phyloP scores from a whole-genome alignment of 2,797 vertebrate genomes.

The Notoglanidium macrostoma region DNA sequence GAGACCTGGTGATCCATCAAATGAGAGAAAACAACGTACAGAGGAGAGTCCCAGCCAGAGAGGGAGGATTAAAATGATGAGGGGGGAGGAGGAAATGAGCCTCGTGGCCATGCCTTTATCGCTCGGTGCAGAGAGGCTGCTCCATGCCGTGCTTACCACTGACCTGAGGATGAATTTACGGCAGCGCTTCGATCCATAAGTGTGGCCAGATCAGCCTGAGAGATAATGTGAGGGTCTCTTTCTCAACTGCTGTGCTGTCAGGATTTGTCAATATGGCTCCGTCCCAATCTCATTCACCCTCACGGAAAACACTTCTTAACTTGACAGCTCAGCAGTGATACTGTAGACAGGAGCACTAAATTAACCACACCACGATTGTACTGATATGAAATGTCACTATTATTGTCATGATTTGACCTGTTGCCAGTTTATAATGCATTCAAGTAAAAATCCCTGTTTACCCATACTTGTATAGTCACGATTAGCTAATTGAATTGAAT shows the following conservation, averaged over 20 bases:
- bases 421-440: neutral
- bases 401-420: neutral
- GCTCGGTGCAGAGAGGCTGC: constrained; percentile 34
- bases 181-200: constrained; percentile 53
- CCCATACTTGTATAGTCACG: neutral
- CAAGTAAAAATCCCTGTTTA: neutral
- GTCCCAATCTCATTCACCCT: constrained; percentile 32
- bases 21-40: constrained; percentile 28
- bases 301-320: constrained; percentile 31
- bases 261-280: constrained; percentile 36
- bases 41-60: neutral
- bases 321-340: constrained; percentile 43
- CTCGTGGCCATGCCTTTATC: constrained; percentile 39
- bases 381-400: neutral
- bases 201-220: constrained; percentile 33
- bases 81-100: constrained; percentile 14
- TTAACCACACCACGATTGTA: neutral
- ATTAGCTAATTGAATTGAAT: neutral
- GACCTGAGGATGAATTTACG: constrained; percentile 52
- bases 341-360: constrained; percentile 33
- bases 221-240: constrained; percentile 46
- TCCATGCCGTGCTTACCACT: constrained; percentile 11
- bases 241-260: constrained; percentile 35
- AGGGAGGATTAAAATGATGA: constrained; percentile 40
- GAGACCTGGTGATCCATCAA: constrained; percentile 50